A percentile compares a stretch with the other conserved stretches of the same genome.
Conservation (phyloP, 2,113 vertebrate genomes). For the Halcyon senegalensis region DNA sequence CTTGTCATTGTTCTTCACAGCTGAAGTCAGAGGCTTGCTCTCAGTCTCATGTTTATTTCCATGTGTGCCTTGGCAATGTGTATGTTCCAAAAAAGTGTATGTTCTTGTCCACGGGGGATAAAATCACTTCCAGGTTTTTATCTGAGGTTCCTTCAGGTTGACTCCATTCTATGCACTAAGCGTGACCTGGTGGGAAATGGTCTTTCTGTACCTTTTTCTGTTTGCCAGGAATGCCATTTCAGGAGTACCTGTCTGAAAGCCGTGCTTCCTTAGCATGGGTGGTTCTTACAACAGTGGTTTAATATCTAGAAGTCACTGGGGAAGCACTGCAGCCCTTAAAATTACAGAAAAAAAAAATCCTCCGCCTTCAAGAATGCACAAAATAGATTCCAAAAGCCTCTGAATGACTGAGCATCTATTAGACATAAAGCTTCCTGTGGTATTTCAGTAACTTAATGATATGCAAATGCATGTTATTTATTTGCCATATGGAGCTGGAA, state of each 20-base stretch:
- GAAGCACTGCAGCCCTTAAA: conserved; percentile 12
- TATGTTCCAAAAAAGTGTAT: not conserved
- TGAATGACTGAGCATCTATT: not conserved
- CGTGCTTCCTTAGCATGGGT: not conserved
- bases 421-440: not conserved
- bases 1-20: conserved; percentile 4
- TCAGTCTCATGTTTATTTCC: not conserved
- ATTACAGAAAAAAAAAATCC: not conserved
- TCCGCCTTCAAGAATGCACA: conserved; percentile 53
- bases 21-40: conserved; percentile 8
- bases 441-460: not conserved
- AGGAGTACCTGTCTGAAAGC: not conserved
- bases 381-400: not conserved
- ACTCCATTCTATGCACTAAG: not conserved
- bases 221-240: not conserved
- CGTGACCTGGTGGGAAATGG: not conserved
- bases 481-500: not conserved
- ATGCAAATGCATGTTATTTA: not conserved
- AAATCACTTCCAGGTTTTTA: not conserved
- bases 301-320: not conserved
- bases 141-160: not conserved
- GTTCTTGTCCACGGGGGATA: not conserved
- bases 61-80: not conserved
- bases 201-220: fast-evolving
- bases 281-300: not conserved